Percentiles rank a stretch among this genome's conserved stretches.
Evolutionary conservation across 2,888 invertebrate species (phyloP).

Genomic region (Melanostoma scalare): DNA sequence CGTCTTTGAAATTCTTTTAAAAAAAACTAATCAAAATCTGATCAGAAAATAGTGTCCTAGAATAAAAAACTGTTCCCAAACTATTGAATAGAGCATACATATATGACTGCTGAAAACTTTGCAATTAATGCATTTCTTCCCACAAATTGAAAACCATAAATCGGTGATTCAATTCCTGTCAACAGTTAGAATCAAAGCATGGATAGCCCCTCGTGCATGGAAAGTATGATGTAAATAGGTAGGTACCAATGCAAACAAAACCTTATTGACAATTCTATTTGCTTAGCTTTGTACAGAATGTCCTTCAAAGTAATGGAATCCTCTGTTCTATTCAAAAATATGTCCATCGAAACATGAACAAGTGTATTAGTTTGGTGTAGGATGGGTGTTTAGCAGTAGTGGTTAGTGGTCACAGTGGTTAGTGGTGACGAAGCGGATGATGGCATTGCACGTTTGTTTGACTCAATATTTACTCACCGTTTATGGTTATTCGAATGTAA

Average conservation of each 20-base stretch:
- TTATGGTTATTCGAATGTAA: no score
- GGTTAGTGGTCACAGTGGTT: no score
- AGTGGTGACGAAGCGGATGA: no score
- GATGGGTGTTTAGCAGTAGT: no score
- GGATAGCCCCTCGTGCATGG: no score
- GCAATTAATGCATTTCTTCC: not conserved
- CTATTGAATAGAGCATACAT: not conserved
- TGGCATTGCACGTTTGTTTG: no score
- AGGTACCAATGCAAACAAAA: slow-evolving; percentile 4
- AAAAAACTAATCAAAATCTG: no score
- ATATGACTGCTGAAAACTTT: not conserved
- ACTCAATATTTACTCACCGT: no score
- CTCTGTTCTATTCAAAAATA: not conserved
- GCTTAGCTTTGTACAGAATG: not conserved
- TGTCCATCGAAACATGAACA: slow-evolving; percentile 2
- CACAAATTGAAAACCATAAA: not conserved
- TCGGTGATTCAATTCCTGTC: not conserved
- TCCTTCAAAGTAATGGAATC: not conserved
- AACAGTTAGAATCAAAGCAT: not conserved
- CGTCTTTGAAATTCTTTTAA: no score
- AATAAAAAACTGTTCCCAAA: no score
- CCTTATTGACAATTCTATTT: slow-evolving; percentile 24
- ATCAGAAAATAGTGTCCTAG: no score
- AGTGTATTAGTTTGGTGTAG: no score
- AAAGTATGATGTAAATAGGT: slow-evolving; percentile 1